Percentiles rank a stretch among this genome's conserved stretches.
Evolutionary conservation across 2,113 vertebrate genomes (phyloP).

Genomic region (Calyptommatus sinebrachiatus): DNA sequence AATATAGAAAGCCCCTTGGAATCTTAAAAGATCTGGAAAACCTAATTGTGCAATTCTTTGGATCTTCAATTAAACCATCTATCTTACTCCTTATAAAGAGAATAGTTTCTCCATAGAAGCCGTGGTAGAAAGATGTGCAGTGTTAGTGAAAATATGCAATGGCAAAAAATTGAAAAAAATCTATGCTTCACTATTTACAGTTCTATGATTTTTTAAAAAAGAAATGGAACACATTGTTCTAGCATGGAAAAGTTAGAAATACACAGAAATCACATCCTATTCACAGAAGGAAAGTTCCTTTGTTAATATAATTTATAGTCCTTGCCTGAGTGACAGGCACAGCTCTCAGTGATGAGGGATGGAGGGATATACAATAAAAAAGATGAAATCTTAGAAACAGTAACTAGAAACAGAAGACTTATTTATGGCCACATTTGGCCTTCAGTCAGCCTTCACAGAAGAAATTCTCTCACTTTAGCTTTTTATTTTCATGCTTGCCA

Average conservation of each 20-base stretch:
- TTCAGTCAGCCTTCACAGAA: no score
- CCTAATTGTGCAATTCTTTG: not conserved
- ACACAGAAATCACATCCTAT: no score
- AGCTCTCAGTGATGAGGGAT: not conserved
- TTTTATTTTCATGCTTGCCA: not conserved
- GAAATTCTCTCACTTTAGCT: no score
- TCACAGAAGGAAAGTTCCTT: no score
- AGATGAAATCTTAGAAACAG: not conserved
- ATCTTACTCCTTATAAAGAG: not conserved
- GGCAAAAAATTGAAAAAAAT: no score
- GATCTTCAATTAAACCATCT: not conserved
- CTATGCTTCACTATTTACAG: no score
- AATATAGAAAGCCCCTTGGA: not conserved
- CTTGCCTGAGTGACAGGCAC: not conserved
- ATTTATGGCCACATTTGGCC: no score
- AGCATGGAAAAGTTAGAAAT: no score
- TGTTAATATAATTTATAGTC: no score
- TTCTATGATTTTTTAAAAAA: no score
- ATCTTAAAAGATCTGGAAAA: not conserved
- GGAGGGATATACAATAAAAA: not conserved
- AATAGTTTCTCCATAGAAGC: not conserved
- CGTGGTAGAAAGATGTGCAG: not conserved
- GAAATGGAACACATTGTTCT: no score
- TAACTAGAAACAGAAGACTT: not conserved
- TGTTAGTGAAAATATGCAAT: not conserved